Percentiles rank a stretch among this genome's conserved stretches.
Evolutionary conservation across 2,888 invertebrate species (phyloP).

Genomic region (Thecocarcelia acutangulata): DNA sequence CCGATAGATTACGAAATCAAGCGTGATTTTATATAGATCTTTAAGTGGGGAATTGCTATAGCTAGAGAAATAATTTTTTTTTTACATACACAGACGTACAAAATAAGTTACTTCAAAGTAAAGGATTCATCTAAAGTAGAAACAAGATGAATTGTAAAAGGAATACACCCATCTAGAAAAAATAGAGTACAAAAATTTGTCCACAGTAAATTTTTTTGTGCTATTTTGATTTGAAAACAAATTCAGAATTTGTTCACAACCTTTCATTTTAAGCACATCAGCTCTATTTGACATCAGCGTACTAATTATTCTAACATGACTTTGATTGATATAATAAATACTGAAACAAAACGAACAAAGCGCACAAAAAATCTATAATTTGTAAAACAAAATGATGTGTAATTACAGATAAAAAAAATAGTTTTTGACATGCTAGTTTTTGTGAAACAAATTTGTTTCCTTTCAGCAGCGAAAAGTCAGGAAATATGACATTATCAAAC

Average conservation of each 20-base stretch:
- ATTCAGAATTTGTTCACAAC: not conserved
- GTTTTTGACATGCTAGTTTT: slow-evolving; percentile 28
- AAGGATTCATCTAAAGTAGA: too few species aligned
- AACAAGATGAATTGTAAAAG: too few species aligned
- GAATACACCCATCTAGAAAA: too few species aligned
- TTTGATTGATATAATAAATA: slow-evolving; percentile 28
- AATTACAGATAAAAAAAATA: slow-evolving; percentile 31
- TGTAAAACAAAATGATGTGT: slow-evolving; percentile 48
- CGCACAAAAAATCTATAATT: slow-evolving; percentile 32
- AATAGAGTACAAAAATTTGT: too few species aligned
- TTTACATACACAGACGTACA: too few species aligned
- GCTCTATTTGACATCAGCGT: not conserved
- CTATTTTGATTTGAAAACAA: too few species aligned
- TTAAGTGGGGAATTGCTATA: too few species aligned
- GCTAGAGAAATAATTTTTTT: too few species aligned
- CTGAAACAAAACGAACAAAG: slow-evolving; percentile 20
- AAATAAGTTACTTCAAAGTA: too few species aligned
- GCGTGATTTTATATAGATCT: too few species aligned
- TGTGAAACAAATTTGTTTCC: not conserved
- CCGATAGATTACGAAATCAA: too few species aligned
- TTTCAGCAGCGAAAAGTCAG: not conserved
- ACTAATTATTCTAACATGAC: slow-evolving; percentile 31
- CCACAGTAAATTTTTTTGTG: too few species aligned
- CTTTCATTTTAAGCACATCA: not conserved
- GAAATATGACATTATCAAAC: not conserved